Evolutionary conservation across 2,888 invertebrate species (phyloP), one percentile per base, ranked within the genome.

Genomic region (Coenonympha arcania): DNA sequence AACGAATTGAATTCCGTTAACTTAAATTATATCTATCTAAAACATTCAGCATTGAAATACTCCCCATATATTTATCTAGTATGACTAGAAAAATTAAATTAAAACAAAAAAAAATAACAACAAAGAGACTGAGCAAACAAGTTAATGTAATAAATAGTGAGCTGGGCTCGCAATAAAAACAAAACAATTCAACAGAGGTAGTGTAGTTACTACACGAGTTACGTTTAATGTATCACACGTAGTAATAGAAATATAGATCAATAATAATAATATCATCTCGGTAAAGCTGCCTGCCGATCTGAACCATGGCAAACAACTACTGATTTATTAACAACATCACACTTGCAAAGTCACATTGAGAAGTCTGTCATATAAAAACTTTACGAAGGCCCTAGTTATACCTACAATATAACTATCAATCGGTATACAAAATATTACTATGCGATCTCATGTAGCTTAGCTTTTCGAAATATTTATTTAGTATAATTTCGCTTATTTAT

Each of bases 371-470:
- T 82, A 80, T 84, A 83, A 81, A 83, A 82, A 80, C 74, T 74
- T 79, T 77, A 79, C 70, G 73, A 77, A 81, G 75, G 71, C 56
- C 55, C 69, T 80, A 80, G 57, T 70, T 79, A 79, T 78, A 33
- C 8, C 8, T 16, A 13, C 6, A 9, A 13, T 13, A 6, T 6
- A 22, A 24, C 16, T 15, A 75, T 77, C 72, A 76, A 79, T 81
- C 73, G 78, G 81, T 83, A 85, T 84, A 85, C 79, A 85, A 85
- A 85, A 85, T 83, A 85, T 79, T 66, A 78, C 76, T 73, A 72
- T 69, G 68, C 69, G 71, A 68, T 82, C 75, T 80, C 73, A 77
- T 70, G 67, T 75, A 76, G 77, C 71, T 75, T 75, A 76, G 68
- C 68, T 69, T 74, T 71, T 67, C 56, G 68, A 74, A 68, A 68